Base-by-base conservation (phyloP, 1,140 invertebrate species). In the Proctacanthus coquilletti region DNA sequence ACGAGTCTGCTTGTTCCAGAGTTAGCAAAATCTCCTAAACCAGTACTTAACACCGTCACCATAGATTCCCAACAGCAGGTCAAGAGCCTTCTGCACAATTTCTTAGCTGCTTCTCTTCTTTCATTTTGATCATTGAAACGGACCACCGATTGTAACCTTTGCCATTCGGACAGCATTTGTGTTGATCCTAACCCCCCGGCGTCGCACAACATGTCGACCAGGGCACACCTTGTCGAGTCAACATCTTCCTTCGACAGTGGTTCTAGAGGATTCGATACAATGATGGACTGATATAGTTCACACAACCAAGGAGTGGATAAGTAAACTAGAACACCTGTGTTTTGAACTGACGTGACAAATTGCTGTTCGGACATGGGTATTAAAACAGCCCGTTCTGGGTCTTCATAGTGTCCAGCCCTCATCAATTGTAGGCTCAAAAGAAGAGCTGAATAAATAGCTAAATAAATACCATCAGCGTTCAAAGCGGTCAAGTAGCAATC, bases 381-480 rank as follows among this genome's bases (percentile, higher is more conserved):
- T 44, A 64, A 48, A 6, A 67, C 52, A 18, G 50, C 50, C 39
- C 52, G 56, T 41, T 63, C 64, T 36, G 72, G 65, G 46, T 73
- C 64, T 31, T 72, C 69, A 52, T 92, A 91, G 56, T 84, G 87
- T 36, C 80, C 76, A 27, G 68, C 67, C 42, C 74, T 68, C 30
- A 82, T 75, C 4, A 93, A 66, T 52, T 84, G 84, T 11, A 92
- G 60, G 55, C 85, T 89, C 0, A 95, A 63, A 21, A 85, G 59
- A 14, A 95, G 61, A 2, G 83, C 78, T 2, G 83, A 75, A 52
- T 89, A 89, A 1, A 84, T 86, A 2, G 88, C 83, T 36, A 93
- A 64, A 58, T 95, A 95, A 34, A 95, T 84, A 34, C 88, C 88
- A 66, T 95, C 89, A 15, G 88, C 87, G 61, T 95, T 95, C 64